These are phyloP conservation scores for Lepidocolaptes lacrymiger DNA, from an alignment of 2,797 vertebrate species.

Conservation along the genomic window DNA sequence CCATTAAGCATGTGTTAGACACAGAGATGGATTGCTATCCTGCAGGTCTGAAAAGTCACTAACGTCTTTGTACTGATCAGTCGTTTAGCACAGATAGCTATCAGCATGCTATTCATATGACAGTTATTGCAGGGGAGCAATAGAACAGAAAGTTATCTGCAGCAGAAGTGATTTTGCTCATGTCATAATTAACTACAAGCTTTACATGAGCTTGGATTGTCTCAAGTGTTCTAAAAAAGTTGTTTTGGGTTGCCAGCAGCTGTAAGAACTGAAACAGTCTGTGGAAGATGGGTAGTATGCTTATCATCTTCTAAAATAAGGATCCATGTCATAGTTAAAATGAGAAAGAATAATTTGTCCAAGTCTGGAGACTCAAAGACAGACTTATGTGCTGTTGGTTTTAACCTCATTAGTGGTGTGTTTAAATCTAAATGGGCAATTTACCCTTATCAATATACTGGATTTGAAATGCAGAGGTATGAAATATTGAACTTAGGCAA, in stretches of 20 bases:
- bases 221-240: background rate
- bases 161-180: background rate
- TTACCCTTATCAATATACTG: background rate
- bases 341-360: background rate
- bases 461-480: background rate
- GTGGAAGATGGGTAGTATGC: background rate
- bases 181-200: background rate
- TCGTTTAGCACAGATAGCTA: conserved; percentile 24
- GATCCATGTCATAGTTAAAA: background rate
- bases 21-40: background rate
- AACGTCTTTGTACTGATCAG: conserved; percentile 32
- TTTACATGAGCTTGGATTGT: background rate
- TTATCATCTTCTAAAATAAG: background rate
- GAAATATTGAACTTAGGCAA: background rate
- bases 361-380: background rate
- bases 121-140: background rate
- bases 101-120: background rate
- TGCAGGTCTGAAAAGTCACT: background rate
- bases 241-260: background rate
- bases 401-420: background rate
- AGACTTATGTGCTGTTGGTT: background rate
- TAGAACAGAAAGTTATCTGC: background rate
- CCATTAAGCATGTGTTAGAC: conserved; percentile 39
- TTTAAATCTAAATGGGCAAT: background rate
- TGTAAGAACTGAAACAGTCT: background rate